Base-by-base conservation (phyloP, 2,888 invertebrate genomes). In the Alloscopus bannaensis region DNA sequence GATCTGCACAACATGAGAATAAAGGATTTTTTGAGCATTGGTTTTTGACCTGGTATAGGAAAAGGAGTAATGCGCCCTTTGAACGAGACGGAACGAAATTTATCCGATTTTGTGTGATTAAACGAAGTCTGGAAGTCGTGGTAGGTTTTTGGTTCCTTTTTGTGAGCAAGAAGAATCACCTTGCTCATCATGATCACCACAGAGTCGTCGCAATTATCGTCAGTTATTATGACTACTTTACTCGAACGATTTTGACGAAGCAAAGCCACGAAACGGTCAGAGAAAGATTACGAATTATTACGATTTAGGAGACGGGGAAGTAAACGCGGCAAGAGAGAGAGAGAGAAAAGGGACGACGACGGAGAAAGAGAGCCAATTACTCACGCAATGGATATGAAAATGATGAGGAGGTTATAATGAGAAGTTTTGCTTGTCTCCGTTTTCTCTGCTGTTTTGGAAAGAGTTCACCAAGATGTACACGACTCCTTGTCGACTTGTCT, bases 301-400 rank as follows among this genome's bases (percentile, higher is more conserved):
- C 3, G n/a, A 64, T 64, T 11, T 36, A 28, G 24, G 52, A 31
- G 22, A 66, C 3, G n/a, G n/a, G 50, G 16, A 20, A 66, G 31
- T 20, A 31, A 18, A 16, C 29, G n/a, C n/a, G n/a, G 18, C 45
- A 31, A 69, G 28, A 60, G 60, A 42, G 31, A 52, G 26, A 45
- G 3, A 60, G n/a, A 70, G 47, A 59, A 68, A 45, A 68, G 20
- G 20, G 24, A 55, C 13, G 45, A 69, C 22, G 57, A 59, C 45
- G 29, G 45, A 60, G 45, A 47, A 60, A 26, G 47, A 64, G 62
- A 64, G 40, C 52, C 72, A 72, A 72, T 72, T 72, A 72, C 72
- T 72, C 72, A 72, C 72, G 72, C 72, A 72, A 72, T 72, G 62
- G 62, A 70, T 24, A 70, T 70, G 62, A 64, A 31, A 64, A 64